These are phyloP conservation scores for Magallana nippona DNA, from an alignment of 2,888 invertebrate genomes.

Conservation along the genomic window DNA sequence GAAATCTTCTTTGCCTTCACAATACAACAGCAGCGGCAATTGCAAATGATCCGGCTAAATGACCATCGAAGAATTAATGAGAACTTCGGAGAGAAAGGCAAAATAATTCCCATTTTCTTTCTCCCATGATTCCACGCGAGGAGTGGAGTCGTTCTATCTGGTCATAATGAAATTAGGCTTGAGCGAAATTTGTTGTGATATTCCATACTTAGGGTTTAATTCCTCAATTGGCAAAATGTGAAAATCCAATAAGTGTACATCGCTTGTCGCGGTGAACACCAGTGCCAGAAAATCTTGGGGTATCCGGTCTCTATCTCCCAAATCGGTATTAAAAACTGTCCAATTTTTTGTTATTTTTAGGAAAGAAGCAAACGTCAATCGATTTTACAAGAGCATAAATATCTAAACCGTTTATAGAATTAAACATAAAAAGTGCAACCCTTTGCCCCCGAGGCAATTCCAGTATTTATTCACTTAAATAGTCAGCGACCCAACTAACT, in stretches of 20 bases:
- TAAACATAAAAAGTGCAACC: slow-evolving; percentile 33
- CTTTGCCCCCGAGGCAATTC: slow-evolving; percentile 28
- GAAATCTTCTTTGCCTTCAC: slow-evolving; percentile 29
- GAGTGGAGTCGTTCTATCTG: slow-evolving; percentile 46
- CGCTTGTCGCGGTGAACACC: slow-evolving; percentile 18
- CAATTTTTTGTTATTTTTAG: neutral
- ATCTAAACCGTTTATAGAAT: slow-evolving; percentile 33
- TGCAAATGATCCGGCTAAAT: slow-evolving; percentile 44
- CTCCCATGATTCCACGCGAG: slow-evolving; percentile 29
- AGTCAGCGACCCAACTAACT: slow-evolving; percentile 37
- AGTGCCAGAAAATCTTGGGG: neutral
- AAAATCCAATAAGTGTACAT: slow-evolving; percentile 53
- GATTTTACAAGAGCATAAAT: slow-evolving; percentile 23
- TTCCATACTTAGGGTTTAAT: slow-evolving; percentile 60
- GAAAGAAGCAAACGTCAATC: neutral
- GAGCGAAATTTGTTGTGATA: slow-evolving; percentile 61
- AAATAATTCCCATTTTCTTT: slow-evolving; percentile 35
- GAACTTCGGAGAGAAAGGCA: slow-evolving; percentile 28
- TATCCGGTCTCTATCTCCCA: neutral
- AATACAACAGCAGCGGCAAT: slow-evolving; percentile 14
- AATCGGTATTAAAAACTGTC: neutral
- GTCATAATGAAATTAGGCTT: slow-evolving; percentile 57
- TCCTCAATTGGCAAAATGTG: slow-evolving; percentile 55
- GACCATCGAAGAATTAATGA: slow-evolving; percentile 37
- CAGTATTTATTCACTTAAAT: slow-evolving; percentile 43